Percentiles rank a stretch among this genome's conserved stretches.
These are phyloP conservation scores for Amphipyra tragopoginis DNA, from an alignment of 2,888 invertebrate genomes.

Conservation along the genomic window DNA sequence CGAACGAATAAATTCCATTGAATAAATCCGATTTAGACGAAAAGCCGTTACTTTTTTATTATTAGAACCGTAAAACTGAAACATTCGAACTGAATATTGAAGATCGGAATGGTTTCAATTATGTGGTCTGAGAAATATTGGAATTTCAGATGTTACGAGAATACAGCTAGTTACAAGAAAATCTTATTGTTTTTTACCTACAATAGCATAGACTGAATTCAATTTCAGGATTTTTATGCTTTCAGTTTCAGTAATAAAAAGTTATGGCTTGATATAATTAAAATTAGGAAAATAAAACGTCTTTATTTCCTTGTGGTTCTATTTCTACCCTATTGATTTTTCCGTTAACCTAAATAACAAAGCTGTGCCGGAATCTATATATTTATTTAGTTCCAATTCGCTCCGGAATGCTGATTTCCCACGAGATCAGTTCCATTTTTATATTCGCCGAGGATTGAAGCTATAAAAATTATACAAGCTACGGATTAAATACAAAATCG, in stretches of 20 bases:
- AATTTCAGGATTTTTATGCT: too few relatives aligned
- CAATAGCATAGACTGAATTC: too few relatives aligned
- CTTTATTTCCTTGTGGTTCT: too few relatives aligned
- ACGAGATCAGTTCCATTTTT: slow-evolving; percentile 41
- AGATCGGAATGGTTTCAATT: slow-evolving; percentile 20
- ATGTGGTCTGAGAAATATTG: slow-evolving; percentile 4
- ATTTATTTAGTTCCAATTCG: slow-evolving; percentile 36
- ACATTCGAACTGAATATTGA: slow-evolving; percentile 4
- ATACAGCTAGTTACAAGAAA: background rate
- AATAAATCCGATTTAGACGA: slow-evolving; percentile 20
- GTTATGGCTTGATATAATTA: too few relatives aligned
- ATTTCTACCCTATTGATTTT: slow-evolving; percentile 9
- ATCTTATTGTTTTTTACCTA: background rate
- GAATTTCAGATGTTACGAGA: slow-evolving; percentile 11
- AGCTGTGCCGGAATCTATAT: slow-evolving; percentile 18
- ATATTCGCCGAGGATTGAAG: slow-evolving; percentile 34
- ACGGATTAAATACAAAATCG: slow-evolving; percentile 41
- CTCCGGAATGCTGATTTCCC: slow-evolving; percentile 50
- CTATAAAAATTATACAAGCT: slow-evolving; percentile 48
- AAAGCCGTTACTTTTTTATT: slow-evolving; percentile 15
- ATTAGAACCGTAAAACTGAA: slow-evolving; percentile 31
- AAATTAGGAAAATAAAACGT: too few relatives aligned
- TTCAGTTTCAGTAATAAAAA: too few relatives aligned
- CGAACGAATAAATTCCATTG: slow-evolving; percentile 12
- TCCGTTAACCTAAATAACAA: slow-evolving; percentile 24